Base-by-base conservation (phyloP, 2,797 vertebrate genomes). In the Typhlichthys subterraneus region DNA sequence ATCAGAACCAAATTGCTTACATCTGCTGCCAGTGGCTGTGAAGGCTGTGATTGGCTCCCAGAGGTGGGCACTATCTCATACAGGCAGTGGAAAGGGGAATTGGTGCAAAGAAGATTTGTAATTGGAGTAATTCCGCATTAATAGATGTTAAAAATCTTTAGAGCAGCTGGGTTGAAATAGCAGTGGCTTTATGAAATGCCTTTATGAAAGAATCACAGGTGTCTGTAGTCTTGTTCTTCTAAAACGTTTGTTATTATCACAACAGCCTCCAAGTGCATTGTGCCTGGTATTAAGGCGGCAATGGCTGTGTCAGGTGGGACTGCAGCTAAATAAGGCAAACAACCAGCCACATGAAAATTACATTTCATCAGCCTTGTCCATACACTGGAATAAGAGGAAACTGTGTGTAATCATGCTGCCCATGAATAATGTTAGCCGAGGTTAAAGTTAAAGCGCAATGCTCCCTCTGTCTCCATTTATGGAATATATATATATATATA, bases 1-100 rank as follows among this genome's bases (percentile, higher is more conserved):
- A 99, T 97, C 93, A 96, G 95, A 97, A 98, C 93, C 95, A 99
- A 99, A 99, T 99, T 98, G 96, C 96, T 97, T 97, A 96, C 97
- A 99, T 99, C 97, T 99, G 98, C 95, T 97, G 94, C 94, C 92
- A 93, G 95, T 94, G 77, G 94, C 92, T 91, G 90, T 87, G 94
- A 95, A 92, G 92, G 92, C 95, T 94, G 94, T 95, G 96, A 99
- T 99, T 97, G 96, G 96, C 90, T 93, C 75, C 94, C 92, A 94
- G 88, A 93, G 95, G 94, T 93, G 93, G 91, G 93, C 94, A 93
- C 93, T 93, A 94, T 94, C 95, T 94, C 95, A 92, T 94, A 92
- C 90, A 94, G 94, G 92, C 93, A 94, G 92, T 86, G 93, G 91
- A 87, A 86, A 77, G 86, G 89, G 90, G 94, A 92, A 93, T 92